Evolutionary conservation across 2,888 invertebrate genomes (phyloP), one percentile per base, ranked within the genome.

Genomic region (Watsonalla binaria): DNA sequence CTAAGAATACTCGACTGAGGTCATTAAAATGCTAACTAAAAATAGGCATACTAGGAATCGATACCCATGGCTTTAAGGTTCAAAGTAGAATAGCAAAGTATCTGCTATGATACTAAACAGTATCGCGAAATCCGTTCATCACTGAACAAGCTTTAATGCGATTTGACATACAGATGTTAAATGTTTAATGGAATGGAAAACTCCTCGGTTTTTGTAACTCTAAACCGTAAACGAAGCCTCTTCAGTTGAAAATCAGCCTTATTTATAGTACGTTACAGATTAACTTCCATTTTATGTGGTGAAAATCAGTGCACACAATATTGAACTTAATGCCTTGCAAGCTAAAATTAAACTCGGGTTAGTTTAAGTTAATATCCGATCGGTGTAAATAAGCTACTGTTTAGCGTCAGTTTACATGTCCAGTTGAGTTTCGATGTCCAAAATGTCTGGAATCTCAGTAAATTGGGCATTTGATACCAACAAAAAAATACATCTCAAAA

Each of bases 161-260:
- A 72, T 78, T 77, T 81, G 87, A 85, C 87, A 79, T 82, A 72
- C 78, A 77, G 80, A 86, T 83, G 84, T 83, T 84, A 77, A 79
- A 74, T 74, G 80, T 77, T 79, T 78, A 89, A 90, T 86, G 83
- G 80, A 60, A 70, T 76, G 88, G 84, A 88, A 89, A 89, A 87
- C 78, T 67, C 81, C 76, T 78, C 71, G 80, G 81, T 82, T 86
- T 49, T 84, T 80, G 87, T 82, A 90, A 90, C 79, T 67, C 58
- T 77, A 89, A 73, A 84, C 77, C 63, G 61, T 67, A 60, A 69
- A 70, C 47, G 46, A 34, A 51, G 2, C 45, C 0, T 6, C 5
- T 5, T 42, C 35, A 57, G 47, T 14, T 42, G 11, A 80, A 74
- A 73, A 58, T 5, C 8, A 24, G 70, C 72, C 61, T 60, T 78